Evolutionary conservation across 2,888 invertebrate species (phyloP), one percentile per base, ranked within the genome.

Genomic region (Strigamia transsilvanica): DNA sequence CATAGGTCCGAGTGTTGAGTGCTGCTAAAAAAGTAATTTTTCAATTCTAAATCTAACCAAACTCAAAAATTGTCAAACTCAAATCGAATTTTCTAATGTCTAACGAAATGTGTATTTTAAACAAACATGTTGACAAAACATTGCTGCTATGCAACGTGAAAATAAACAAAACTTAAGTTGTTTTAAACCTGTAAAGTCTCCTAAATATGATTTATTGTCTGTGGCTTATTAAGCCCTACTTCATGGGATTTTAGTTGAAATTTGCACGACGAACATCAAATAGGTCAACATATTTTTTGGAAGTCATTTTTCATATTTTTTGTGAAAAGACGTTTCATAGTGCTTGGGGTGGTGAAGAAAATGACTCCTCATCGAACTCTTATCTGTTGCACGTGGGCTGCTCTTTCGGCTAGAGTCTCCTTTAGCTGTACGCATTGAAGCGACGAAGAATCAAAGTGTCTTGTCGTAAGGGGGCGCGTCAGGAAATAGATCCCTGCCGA

Each of bases 401-500:
- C 56, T 56, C 56, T 18, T 56, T 18, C 56, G 56, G 21, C 18
- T 56, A 6, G 21, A 56, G 56, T 56, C 56, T 56, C 56, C 10
- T 56, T 21, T 56, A 56, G 56, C 56, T 56, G 3, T 3, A 56
- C 56, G 56, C 56, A 56, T 56, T 77, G 23, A 42, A 79, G 79
- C 21, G 79, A 42, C 32, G 38, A 79, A 38, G 51, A 80, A 80
- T 80, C 80, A 51, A 80, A 42, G 56, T 46, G 23, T 46, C 80
- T 80, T 80, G 32, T 51, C 42, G 32, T 46, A 41, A 73, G 46
- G 21, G 32, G 42, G 80, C 80, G 21, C 23, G 51, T 51, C 32
- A 82, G 82, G 82, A 82, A 82, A 82, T 82, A 78, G 78, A 82
- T 73, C 78, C 82, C 82, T 51, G 82, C 82, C 42, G 82, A 23